Base-by-base conservation (phyloP, 2,113 vertebrate genomes). In the Austrofundulus limnaeus region DNA sequence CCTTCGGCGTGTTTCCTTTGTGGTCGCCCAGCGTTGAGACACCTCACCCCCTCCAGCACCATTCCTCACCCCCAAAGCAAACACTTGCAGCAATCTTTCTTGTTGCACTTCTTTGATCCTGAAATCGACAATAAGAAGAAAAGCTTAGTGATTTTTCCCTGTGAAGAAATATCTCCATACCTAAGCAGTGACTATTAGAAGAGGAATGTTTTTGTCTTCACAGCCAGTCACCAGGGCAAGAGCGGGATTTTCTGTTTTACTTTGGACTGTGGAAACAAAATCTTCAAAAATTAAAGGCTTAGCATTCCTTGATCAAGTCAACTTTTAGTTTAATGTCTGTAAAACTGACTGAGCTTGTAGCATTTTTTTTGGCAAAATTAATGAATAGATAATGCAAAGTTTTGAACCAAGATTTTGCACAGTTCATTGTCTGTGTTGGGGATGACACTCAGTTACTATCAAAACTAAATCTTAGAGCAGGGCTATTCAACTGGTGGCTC, bases 1-100 rank as follows among this genome's bases (percentile, higher is more conserved):
- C 80, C 74, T 64, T 69, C 66, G 37, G 62, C 64, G 76, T 72
- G 69, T 70, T 78, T 76, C 70, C 70, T 85, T 71, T 85, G 83
- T 70, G 77, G 80, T 67, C 1, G 3, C 59, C 65, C 56, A 56
- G 57, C 66, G 71, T 77, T 66, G 61, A 77, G 71, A 74, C 41
- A 71, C 54, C 46, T 41, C 50, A 66, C 41, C 58, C 28, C 31
- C 43, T 19, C 52, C 42, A 15, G n/a, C 52, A 20, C 15, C 47
- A n/a, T 34, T 37, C 20, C 50, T 51, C 53, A 69, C 43, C 45
- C 68, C 21, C 25, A 68, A 61, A 49, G 53, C 72, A 75, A 81
- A 83, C 59, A 72, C 20, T 39, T 76, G 52, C 60, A 34, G 70
- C 71, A 72, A 81, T 67, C 28, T 61, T 53, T 59, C 60, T 61